Evolutionary conservation across 2,888 invertebrate genomes (phyloP).

Genomic region (Odontocerum albicorne): DNA sequence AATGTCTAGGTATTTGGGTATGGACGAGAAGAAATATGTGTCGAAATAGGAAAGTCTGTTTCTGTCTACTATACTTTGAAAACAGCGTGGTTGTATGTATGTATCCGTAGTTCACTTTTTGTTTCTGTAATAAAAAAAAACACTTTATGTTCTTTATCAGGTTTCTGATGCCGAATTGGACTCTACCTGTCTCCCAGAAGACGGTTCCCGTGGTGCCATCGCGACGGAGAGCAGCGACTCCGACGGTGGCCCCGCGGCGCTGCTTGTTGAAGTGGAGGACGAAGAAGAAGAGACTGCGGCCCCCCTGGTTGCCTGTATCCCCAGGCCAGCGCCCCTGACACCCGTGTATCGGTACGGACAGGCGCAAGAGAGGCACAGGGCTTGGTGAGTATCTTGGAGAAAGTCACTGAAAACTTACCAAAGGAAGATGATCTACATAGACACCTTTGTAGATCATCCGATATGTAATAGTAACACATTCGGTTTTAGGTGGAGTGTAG

Average conservation of each 20-base stretch:
- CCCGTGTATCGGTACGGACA: conserved; percentile 72
- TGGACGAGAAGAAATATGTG: too few species aligned
- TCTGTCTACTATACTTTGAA: too few species aligned
- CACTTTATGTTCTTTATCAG: too few species aligned
- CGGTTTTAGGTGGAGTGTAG: too few species aligned
- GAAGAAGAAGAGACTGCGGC: conserved; percentile 79
- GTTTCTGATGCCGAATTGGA: conserved; percentile 19
- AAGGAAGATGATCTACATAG: neutral
- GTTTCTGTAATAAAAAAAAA: too few species aligned
- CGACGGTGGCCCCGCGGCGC: conserved; percentile 66
- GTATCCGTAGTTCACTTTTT: too few species aligned
- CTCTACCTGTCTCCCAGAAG: conserved; percentile 8
- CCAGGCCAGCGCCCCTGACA: conserved; percentile 65
- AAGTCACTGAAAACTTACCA: neutral
- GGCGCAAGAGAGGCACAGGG: conserved; percentile 53
- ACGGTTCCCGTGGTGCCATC: conserved; percentile 4
- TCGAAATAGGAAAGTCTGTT: too few species aligned
- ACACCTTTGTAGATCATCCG: too few species aligned
- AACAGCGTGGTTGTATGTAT: too few species aligned
- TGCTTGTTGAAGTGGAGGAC: conserved; percentile 80
- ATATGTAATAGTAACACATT: too few species aligned
- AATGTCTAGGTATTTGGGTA: too few species aligned
- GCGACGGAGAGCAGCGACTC: conserved; percentile 44
- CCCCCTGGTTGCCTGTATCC: conserved; percentile 66
- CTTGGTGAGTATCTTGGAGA: conserved; percentile 48